Conservation (phyloP, 2,113 vertebrate species). For the Thymallus thymallus region DNA sequence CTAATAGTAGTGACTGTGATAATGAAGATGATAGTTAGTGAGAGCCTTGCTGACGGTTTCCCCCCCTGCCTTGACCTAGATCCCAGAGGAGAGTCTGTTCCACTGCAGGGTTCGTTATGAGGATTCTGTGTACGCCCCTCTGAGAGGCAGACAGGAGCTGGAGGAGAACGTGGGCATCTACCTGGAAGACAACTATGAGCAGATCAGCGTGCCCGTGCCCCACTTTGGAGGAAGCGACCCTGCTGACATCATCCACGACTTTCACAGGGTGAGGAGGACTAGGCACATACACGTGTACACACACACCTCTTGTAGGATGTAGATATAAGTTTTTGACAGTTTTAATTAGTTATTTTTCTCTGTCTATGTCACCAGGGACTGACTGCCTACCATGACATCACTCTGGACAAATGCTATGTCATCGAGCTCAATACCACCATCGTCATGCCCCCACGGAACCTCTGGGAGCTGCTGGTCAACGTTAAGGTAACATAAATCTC, state of each 20-base stretch:
- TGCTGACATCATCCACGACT: constrained; percentile 93
- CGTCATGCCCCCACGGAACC: constrained; percentile 91
- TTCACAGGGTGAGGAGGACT: constrained; percentile 81
- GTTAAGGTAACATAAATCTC: constrained; percentile 60
- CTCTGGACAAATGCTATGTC: constrained; percentile 92
- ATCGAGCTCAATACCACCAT: constrained; percentile 92
- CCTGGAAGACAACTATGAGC: constrained; percentile 88
- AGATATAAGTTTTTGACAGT: not conserved
- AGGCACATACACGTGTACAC: not conserved
- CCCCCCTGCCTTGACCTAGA: constrained; percentile 53
- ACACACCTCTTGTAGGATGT: not conserved
- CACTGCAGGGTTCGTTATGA: constrained; percentile 87
- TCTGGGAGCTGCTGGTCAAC: constrained; percentile 91
- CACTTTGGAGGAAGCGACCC: constrained; percentile 88
- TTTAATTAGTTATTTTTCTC: not conserved
- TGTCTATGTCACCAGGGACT: constrained; percentile 74
- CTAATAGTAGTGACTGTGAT: no score
- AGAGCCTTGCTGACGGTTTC: no score
- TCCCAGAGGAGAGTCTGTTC: constrained; percentile 85
- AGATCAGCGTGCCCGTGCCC: constrained; percentile 80
- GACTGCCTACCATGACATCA: constrained; percentile 92
- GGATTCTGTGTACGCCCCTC: constrained; percentile 78
- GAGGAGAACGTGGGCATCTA: constrained; percentile 91
- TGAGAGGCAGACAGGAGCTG: constrained; percentile 80
- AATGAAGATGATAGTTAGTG: no score